Evolutionary conservation across 2,797 vertebrate species (phyloP).

Genomic region (Scomberomorus guttatus): DNA sequence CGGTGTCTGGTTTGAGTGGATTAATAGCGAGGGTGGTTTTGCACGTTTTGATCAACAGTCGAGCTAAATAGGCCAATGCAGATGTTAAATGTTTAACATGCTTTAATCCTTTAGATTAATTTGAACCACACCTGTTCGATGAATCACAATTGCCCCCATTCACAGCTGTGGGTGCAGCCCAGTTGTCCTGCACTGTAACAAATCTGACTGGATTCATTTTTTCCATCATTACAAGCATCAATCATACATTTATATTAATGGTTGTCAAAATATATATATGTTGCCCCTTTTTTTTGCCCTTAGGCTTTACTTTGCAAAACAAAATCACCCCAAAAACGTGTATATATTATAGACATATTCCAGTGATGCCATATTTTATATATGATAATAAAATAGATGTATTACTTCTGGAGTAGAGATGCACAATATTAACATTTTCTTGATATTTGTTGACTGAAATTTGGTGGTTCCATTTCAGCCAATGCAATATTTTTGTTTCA

Average conservation of each 20-base stretch:
- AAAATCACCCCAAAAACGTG: background rate
- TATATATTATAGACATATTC: background rate
- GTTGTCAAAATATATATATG: background rate
- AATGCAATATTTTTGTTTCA: background rate
- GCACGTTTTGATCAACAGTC: slow-evolving; percentile 70
- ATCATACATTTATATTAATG: slow-evolving; percentile 5
- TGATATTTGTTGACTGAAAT: background rate
- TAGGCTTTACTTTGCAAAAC: background rate
- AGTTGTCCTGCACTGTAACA: background rate
- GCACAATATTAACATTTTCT: background rate
- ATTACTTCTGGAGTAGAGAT: background rate
- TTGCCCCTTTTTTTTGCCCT: background rate
- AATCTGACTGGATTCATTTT: slow-evolving; percentile 41
- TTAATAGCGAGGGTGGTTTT: slow-evolving; percentile 57
- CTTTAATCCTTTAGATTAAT: slow-evolving; percentile 72
- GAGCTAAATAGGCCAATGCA: slow-evolving; percentile 42
- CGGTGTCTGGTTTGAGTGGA: slow-evolving; percentile 78
- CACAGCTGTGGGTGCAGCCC: slow-evolving; percentile 40
- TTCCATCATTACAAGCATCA: slow-evolving; percentile 13
- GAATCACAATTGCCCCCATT: slow-evolving; percentile 58
- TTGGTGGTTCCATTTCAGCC: background rate
- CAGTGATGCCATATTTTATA: no score
- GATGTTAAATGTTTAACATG: slow-evolving; percentile 49
- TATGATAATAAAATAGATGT: background rate
- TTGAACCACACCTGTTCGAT: slow-evolving; percentile 65